A percentile compares a stretch with the other conserved stretches of the same genome.
Conservation (phyloP, 2,888 invertebrate species). For the Caenorhabditis wallacei region DNA sequence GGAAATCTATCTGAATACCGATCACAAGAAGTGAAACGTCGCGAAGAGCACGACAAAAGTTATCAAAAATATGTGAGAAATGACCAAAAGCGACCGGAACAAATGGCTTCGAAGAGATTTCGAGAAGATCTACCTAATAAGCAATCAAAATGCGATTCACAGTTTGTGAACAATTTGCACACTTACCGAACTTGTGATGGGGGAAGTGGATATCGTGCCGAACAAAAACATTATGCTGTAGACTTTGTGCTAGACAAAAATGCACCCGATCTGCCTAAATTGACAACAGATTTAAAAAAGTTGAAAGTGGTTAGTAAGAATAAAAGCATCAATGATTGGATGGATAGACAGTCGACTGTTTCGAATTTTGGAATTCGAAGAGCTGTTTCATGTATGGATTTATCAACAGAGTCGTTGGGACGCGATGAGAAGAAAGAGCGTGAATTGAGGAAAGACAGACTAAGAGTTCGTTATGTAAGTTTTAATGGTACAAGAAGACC, state of each 20-base stretch:
- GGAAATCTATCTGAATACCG: not conserved
- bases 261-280: not conserved
- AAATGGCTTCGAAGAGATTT: not conserved
- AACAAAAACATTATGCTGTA: constrained; percentile 11
- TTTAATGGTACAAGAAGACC: too few species aligned
- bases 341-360: not conserved
- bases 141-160: constrained; percentile 5
- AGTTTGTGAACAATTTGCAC: constrained; percentile 26
- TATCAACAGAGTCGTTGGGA: not conserved
- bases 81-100: not conserved
- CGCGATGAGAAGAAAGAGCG: not conserved
- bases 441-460: too few species aligned
- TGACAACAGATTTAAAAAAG: not conserved
- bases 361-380: not conserved
- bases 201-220: constrained; percentile 21
- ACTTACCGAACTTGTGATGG: constrained; percentile 16
- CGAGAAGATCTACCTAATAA: constrained; percentile 10
- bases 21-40: not conserved
- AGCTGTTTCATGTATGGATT: constrained; percentile 1
- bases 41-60: not conserved
- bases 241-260: constrained; percentile 11
- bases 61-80: constrained; percentile 3
- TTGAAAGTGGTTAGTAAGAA: constrained; percentile 12
- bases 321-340: not conserved
- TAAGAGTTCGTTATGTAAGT: too few species aligned